Percentiles rank a stretch among this genome's conserved stretches.
Evolutionary conservation across 2,113 vertebrate genomes (phyloP).

Genomic region (Balaenoptera acutorostrata): DNA sequence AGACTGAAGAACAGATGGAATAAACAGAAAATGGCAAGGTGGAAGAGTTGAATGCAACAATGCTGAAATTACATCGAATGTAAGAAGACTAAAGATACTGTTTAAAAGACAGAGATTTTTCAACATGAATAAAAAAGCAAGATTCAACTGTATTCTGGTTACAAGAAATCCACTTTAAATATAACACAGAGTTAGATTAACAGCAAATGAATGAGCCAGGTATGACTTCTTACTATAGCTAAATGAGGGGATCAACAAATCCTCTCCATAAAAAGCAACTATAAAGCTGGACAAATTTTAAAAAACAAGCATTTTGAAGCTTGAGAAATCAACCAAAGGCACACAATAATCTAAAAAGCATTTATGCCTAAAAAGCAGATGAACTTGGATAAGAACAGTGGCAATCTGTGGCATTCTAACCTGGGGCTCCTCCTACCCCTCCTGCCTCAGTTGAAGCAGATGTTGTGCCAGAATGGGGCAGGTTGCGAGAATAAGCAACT

Average conservation of each 20-base stretch:
- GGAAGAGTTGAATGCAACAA: not conserved
- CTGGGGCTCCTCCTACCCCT: not conserved
- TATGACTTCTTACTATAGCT: not conserved
- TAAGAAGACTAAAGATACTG: not conserved
- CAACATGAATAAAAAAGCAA: not conserved
- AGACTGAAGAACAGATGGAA: not conserved
- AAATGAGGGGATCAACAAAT: not conserved
- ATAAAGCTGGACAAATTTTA: not conserved
- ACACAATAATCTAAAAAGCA: not conserved
- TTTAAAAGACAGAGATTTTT: conserved; percentile 16
- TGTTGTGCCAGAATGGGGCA: not conserved
- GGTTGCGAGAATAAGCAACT: not conserved
- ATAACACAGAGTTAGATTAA: not conserved
- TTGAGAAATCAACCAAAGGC: not conserved
- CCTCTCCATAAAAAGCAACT: not conserved
- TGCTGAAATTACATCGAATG: not conserved
- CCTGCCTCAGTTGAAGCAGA: not conserved
- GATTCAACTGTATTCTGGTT: not conserved
- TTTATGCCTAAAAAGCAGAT: not conserved
- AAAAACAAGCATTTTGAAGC: not conserved
- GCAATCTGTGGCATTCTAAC: not conserved
- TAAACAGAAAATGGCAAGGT: not conserved
- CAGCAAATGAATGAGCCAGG: not conserved
- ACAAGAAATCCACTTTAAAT: not conserved
- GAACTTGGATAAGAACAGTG: not conserved